Conservation (phyloP, 1,140 invertebrate species). For the Ceratina japonica region DNA sequence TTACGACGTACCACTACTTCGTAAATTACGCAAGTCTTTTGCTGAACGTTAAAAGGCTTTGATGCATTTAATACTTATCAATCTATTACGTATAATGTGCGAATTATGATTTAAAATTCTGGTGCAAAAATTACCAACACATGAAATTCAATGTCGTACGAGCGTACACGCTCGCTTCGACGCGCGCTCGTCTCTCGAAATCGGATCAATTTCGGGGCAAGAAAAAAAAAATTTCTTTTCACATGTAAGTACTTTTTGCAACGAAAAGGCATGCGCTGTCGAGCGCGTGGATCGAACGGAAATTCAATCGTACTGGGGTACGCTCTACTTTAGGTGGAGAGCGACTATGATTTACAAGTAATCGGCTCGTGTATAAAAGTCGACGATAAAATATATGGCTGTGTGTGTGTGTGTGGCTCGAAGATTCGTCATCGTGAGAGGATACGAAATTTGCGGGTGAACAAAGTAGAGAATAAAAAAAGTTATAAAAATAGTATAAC, state of each 20-base stretch:
- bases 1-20: conserved; percentile 8
- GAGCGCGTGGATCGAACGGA: neutral
- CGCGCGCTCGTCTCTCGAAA: neutral
- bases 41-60: conserved; percentile 30
- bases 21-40: conserved; percentile 41
- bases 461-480: neutral
- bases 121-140: conserved; percentile 35
- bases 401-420: neutral
- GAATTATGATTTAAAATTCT: conserved; percentile 10
- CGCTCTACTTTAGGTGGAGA: neutral
- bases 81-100: conserved; percentile 26
- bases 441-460: neutral
- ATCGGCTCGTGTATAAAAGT: neutral
- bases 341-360: neutral
- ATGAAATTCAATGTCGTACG: conserved; percentile 14
- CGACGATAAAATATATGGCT: conserved; percentile 7
- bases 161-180: too few species aligned
- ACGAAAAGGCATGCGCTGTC: conserved; percentile 6
- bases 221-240: conserved; percentile 5
- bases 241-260: conserved; percentile 22
- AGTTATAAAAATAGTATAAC: conserved; percentile 15
- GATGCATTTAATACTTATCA: conserved; percentile 23
- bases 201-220: neutral
- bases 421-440: neutral
- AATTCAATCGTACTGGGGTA: neutral